phyloP scores from a whole-genome alignment of 2,113 vertebrate species.

The Lasiurus cinereus region DNA sequence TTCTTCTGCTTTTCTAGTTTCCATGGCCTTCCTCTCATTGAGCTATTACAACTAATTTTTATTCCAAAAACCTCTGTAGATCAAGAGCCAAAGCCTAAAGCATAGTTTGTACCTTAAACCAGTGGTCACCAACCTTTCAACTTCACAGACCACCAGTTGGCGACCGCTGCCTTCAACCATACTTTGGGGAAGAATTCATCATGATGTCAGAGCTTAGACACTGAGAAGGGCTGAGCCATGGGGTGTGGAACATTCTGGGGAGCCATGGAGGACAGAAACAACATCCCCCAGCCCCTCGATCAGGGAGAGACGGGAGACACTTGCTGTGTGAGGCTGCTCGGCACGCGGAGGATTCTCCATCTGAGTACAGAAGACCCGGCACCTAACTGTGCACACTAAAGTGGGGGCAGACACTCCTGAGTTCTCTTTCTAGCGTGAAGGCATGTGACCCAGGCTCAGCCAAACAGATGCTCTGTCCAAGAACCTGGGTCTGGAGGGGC shows the following conservation, averaged over 20 bases:
- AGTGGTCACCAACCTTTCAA: not conserved
- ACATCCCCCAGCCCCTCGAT: not conserved
- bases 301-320: not conserved
- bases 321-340: not conserved
- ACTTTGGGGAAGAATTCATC: constrained; percentile 6
- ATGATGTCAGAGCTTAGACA: not conserved
- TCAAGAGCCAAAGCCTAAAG: constrained; percentile 26
- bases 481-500: not conserved
- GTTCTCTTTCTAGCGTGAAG: not conserved
- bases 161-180: not conserved
- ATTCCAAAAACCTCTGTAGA: not conserved
- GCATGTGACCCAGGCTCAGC: not conserved
- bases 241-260: not conserved
- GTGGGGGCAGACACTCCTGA: not conserved
- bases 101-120: not conserved
- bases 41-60: constrained; percentile 28
- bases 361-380: not conserved
- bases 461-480: not conserved
- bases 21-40: not conserved
- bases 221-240: not conserved
- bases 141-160: no score
- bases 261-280: constrained; percentile 22
- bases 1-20: not conserved
- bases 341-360: not conserved
- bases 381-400: not conserved